Percentiles rank a stretch among this genome's conserved stretches.
Evolutionary conservation across 1,140 invertebrate species (phyloP).

Genomic region (Nasonia giraulti): DNA sequence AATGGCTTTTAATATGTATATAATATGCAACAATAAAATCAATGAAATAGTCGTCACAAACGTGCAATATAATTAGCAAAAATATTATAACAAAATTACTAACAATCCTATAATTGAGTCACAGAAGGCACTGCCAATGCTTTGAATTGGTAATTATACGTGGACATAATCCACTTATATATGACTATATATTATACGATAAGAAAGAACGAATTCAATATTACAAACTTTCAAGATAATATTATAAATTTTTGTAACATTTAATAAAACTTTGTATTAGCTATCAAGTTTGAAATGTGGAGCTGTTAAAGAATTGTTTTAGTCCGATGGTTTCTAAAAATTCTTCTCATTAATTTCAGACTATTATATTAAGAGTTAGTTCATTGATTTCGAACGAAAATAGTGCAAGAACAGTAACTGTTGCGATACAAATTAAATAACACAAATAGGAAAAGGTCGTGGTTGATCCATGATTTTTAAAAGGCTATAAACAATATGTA

Average conservation of each 20-base stretch:
- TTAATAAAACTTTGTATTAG: neutral
- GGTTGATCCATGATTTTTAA: conserved; percentile 3
- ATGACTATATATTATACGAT: neutral
- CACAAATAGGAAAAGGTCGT: neutral
- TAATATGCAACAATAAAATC: conserved; percentile 1
- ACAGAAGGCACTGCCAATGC: conserved; percentile 32
- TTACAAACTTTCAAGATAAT: neutral
- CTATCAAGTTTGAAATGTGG: neutral
- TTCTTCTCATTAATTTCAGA: no score
- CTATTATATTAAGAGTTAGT: no score
- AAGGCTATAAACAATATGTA: neutral
- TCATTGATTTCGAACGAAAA: no score
- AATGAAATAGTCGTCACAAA: neutral
- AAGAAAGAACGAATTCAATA: neutral
- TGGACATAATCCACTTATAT: neutral
- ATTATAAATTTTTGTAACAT: neutral
- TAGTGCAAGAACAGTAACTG: neutral
- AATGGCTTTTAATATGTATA: neutral
- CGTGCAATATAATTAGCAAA: conserved; percentile 11
- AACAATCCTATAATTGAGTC: conserved; percentile 3
- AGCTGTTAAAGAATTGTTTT: neutral
- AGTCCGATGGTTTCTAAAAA: no score
- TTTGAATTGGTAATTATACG: neutral
- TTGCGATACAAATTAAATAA: conserved; percentile 14
- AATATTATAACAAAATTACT: neutral